These are phyloP conservation scores for Sphaerophoria rueppellii DNA, from an alignment of 2,888 invertebrate genomes.

Conservation along the genomic window DNA sequence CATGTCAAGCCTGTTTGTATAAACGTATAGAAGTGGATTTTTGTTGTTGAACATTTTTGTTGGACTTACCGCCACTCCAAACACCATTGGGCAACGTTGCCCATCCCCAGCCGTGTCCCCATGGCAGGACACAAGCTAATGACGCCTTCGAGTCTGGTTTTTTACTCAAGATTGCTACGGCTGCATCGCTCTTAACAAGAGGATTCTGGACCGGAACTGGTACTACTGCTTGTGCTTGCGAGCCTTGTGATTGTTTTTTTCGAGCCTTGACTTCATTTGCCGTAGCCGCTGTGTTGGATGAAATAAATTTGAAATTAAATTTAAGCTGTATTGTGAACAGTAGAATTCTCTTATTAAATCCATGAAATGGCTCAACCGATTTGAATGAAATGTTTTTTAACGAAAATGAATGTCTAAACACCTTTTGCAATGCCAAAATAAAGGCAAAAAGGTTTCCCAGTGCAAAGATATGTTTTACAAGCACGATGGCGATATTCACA, in stretches of 20 bases:
- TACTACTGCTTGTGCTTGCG: constrained; percentile 74
- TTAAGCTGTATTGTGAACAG: too few relatives aligned
- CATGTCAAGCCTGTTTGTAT: constrained; percentile 84
- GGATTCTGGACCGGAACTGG: constrained; percentile 78
- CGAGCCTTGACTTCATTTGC: constrained; percentile 83
- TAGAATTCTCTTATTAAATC: too few relatives aligned
- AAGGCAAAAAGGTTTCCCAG: too few relatives aligned
- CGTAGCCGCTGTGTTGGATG: constrained; percentile 82
- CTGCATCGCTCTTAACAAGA: constrained; percentile 81
- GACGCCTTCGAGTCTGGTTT: constrained; percentile 81
- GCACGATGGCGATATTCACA: too few relatives aligned
- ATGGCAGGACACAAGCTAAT: constrained; percentile 82
- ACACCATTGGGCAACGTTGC: constrained; percentile 86
- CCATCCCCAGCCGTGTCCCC: constrained; percentile 91
- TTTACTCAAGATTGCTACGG: constrained; percentile 82
- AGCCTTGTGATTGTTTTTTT: constrained; percentile 74
- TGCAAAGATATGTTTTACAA: too few relatives aligned
- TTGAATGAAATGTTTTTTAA: too few relatives aligned
- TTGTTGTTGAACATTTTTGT: background rate
- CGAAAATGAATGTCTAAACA: too few relatives aligned
- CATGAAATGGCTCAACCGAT: too few relatives aligned
- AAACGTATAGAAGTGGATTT: background rate
- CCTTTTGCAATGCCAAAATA: too few relatives aligned
- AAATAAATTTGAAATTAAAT: too few relatives aligned
- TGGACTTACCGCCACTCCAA: constrained; percentile 86